These are phyloP conservation scores for Erebia aethiops DNA, from an alignment of 2,888 invertebrate genomes.

Conservation along the genomic window DNA sequence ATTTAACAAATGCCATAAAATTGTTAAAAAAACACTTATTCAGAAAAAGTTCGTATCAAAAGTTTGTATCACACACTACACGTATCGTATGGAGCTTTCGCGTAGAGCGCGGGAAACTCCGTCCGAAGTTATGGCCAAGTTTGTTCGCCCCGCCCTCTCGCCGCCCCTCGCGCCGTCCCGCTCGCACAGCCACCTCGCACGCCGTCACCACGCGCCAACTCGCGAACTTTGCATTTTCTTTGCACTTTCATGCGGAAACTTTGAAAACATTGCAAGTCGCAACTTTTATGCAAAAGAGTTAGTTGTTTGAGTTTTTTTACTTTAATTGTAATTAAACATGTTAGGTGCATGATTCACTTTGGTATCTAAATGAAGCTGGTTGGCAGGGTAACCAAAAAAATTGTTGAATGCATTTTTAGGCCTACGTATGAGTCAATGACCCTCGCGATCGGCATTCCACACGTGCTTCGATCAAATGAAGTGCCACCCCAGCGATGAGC, in stretches of 20 bases:
- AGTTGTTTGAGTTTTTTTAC: neutral
- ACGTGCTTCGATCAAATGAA: conserved; percentile 65
- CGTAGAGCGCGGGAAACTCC: conserved; percentile 59
- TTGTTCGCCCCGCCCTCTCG: conserved; percentile 61
- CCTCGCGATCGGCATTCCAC: conserved; percentile 59
- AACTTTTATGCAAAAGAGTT: neutral
- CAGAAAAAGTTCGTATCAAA: conserved; percentile 2
- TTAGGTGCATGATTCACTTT: neutral
- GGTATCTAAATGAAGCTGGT: neutral
- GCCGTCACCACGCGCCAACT: conserved; percentile 46
- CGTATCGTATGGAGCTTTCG: conserved; percentile 17
- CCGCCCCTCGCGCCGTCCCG: conserved; percentile 59
- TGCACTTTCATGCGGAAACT: conserved; percentile 19
- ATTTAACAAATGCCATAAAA: no score
- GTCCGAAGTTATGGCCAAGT: conserved; percentile 61
- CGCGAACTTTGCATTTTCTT: conserved; percentile 41
- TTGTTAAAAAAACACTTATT: no score
- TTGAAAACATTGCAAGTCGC: conserved; percentile 5
- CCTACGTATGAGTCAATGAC: conserved; percentile 44
- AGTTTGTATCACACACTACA: conserved; percentile 7
- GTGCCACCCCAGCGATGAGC: conserved; percentile 64
- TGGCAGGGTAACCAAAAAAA: neutral
- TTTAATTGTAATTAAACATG: neutral
- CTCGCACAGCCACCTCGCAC: conserved; percentile 60
- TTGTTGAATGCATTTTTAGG: neutral